Evolutionary conservation across 2,797 vertebrate species (phyloP), one percentile per base, ranked within the genome.

Genomic region (Bovichtus variegatus): DNA sequence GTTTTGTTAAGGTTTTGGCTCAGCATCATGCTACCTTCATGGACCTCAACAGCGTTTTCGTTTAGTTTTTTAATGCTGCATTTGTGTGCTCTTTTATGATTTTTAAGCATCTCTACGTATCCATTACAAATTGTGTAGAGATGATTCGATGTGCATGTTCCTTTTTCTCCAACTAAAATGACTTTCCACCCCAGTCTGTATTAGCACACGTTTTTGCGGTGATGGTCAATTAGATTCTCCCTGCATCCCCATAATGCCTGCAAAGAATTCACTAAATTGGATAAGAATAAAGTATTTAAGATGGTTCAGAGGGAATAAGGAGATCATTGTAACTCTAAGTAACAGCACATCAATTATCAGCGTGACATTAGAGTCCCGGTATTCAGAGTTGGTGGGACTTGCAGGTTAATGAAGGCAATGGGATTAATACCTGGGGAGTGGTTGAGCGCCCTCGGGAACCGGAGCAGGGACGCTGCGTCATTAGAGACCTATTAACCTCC

Each of bases 381-480:
- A 81, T 85, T 91, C 86, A 88, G 83, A 54, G 40, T 85, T 76
- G 77, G 82, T 67, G 71, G 71, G 44, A 76, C 75, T 44, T 71
- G 64, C 94, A 94, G 94, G 94, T 95, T 95, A 95, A 95, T 95
- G 91, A 95, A 94, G 91, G 80, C 87, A 91, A 88, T 74, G 53
- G 92, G 93, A 94, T 95, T 95, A 95, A 91, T 91, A 88, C 89
- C 92, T 86, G 46, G 81, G 88, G 92, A 93, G 89, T 64, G 75
- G 41, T 67, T 77, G 40, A 57, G 67, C 13, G 73, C 89, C 93
- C 92, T 87, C 51, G 51, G 92, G 90, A 84, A 87, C 76, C 50
- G 58, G 58, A 79, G 76, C 80, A 62, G 69, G 70, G 87, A 80
- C 68, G 76, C 90, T 78, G 87, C 81, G 41, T 93, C 92, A 94